These are phyloP conservation scores for Mesodorylaimus sp. DNA, from an alignment of 2,888 invertebrate genomes.

Conservation along the genomic window DNA sequence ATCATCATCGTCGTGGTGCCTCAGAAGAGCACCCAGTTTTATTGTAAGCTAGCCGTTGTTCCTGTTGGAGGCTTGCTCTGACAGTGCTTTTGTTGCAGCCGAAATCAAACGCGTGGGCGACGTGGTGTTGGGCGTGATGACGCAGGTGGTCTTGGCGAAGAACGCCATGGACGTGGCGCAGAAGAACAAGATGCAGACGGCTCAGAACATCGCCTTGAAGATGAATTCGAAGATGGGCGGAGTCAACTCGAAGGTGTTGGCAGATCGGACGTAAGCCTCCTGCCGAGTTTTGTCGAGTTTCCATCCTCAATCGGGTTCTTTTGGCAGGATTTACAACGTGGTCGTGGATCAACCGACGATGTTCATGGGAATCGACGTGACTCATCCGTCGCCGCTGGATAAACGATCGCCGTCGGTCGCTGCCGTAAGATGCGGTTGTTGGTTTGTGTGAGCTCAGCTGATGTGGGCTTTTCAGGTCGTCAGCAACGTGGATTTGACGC, in stretches of 20 bases:
- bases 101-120: conserved; percentile 37
- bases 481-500: conserved; percentile 27
- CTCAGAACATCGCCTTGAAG: too few relatives aligned
- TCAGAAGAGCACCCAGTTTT: conserved; percentile 21
- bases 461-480: conserved; percentile 19
- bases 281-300: too few relatives aligned
- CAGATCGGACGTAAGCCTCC: too few relatives aligned
- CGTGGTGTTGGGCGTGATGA: conserved; percentile 23
- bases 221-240: conserved; percentile 45
- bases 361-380: conserved; percentile 73
- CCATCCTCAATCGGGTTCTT: too few relatives aligned
- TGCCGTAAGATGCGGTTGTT: too few relatives aligned
- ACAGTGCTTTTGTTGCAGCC: too few relatives aligned
- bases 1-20: conserved; percentile 22
- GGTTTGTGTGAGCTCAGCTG: too few relatives aligned
- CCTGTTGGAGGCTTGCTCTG: too few relatives aligned
- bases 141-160: conserved; percentile 33
- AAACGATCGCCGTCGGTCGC: conserved; percentile 41
- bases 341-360: conserved; percentile 40
- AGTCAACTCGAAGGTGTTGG: conserved; percentile 15
- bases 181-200: conserved; percentile 53
- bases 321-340: too few relatives aligned
- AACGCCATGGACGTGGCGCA: conserved; percentile 29
- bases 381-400: conserved; percentile 67
- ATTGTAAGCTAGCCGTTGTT: too few relatives aligned